Conservation (phyloP, 1,140 invertebrate genomes). For the Holotrichia oblita region DNA sequence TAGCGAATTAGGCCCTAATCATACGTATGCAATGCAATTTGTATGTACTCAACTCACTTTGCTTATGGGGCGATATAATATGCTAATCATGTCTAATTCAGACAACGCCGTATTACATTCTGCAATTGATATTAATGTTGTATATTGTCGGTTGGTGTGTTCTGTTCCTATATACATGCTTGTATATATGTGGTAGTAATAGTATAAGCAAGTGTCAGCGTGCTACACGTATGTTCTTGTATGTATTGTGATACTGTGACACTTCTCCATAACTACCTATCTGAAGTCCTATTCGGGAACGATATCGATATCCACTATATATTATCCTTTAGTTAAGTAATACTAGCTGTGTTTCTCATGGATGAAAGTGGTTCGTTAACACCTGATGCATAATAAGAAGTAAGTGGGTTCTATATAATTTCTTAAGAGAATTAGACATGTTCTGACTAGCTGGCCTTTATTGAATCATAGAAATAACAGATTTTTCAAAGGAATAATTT, state of each 20-base stretch:
- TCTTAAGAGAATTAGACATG: too few relatives aligned
- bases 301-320: not conserved
- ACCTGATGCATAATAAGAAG: too few relatives aligned
- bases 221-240: too few relatives aligned
- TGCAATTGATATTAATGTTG: slow-evolving; percentile 53
- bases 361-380: too few relatives aligned
- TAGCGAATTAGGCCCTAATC: slow-evolving; percentile 53
- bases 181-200: too few relatives aligned
- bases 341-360: too few relatives aligned
- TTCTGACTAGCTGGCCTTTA: too few relatives aligned
- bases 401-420: too few relatives aligned
- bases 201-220: not conserved
- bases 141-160: slow-evolving; percentile 5
- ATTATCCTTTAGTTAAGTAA: not conserved
- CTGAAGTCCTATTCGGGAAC: not conserved
- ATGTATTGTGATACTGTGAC: not conserved
- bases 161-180: not conserved
- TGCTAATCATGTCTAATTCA: slow-evolving; percentile 52
- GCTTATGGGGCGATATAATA: slow-evolving; percentile 50
- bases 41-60: slow-evolving; percentile 45
- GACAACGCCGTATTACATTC: slow-evolving; percentile 48
- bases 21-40: slow-evolving; percentile 55
- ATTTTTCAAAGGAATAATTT: too few relatives aligned
- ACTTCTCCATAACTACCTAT: not conserved
- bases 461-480: too few relatives aligned